phyloP scores from a whole-genome alignment of 2,797 vertebrate genomes.

The Syngnathus rostellatus region DNA sequence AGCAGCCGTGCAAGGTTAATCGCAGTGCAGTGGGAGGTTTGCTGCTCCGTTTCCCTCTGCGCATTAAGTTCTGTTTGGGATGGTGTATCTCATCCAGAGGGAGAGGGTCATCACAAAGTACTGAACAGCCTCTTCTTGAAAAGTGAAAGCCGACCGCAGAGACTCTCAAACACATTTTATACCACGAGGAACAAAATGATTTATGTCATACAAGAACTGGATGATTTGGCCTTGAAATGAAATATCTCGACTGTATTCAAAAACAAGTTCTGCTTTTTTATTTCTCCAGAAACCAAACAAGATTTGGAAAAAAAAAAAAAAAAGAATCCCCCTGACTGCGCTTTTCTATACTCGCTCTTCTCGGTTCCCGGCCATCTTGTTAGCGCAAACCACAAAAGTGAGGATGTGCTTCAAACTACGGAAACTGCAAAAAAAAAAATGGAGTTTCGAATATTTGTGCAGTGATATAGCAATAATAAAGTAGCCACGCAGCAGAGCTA shows the following conservation, averaged over 20 bases:
- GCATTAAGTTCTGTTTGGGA: slow-evolving; percentile 11
- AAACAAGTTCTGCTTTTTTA: too few species aligned
- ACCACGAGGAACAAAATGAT: not conserved
- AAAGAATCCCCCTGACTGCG: too few species aligned
- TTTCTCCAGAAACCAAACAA: too few species aligned
- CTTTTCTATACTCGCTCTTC: not conserved
- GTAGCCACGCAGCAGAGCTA: not conserved
- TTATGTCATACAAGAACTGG: too few species aligned
- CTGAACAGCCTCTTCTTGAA: not conserved
- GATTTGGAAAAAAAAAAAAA: too few species aligned
- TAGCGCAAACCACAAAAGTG: not conserved
- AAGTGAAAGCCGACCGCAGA: not conserved
- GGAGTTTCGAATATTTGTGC: not conserved
- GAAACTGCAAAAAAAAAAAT: not conserved
- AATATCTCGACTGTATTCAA: too few species aligned
- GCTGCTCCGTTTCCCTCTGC: slow-evolving; percentile 17
- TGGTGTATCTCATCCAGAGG: not conserved
- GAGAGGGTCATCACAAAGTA: not conserved
- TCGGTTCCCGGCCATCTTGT: not conserved
- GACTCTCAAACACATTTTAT: not conserved
- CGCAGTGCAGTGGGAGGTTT: slow-evolving; percentile 28
- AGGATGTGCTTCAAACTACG: not conserved
- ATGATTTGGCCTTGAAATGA: too few species aligned
- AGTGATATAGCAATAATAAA: not conserved
- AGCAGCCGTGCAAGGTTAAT: slow-evolving; percentile 31